A percentile compares a stretch with the other conserved stretches of the same genome.
phyloP scores from a whole-genome alignment of 2,888 invertebrate species.

The Calameuta idolon region DNA sequence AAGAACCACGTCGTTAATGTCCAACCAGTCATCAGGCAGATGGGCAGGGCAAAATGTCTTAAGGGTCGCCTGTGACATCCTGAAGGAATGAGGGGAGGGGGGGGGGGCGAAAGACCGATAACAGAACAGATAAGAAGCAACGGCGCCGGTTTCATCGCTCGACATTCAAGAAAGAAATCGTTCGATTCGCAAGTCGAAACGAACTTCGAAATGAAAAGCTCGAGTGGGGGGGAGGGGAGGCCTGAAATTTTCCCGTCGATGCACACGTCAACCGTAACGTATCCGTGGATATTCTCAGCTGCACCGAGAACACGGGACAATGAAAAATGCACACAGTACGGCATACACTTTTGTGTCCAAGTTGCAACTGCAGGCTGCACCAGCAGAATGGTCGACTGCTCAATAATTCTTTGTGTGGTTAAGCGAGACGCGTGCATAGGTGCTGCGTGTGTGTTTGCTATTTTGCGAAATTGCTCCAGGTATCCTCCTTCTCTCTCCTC shows the following conservation, averaged over 20 bases:
- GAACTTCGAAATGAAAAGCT: constrained; percentile 6
- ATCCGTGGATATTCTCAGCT: background rate
- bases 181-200: background rate
- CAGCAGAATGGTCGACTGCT: constrained; percentile 28
- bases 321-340: constrained; percentile 38
- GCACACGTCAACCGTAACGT: constrained; percentile 40
- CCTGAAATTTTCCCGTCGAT: constrained; percentile 58
- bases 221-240: constrained; percentile 8
- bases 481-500: background rate
- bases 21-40: background rate
- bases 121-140: background rate
- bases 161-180: background rate
- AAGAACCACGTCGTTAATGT: background rate
- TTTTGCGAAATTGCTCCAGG: constrained; percentile 11
- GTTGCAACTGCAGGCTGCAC: constrained; percentile 18
- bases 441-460: constrained; percentile 10
- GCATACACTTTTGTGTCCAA: constrained; percentile 32
- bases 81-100: background rate
- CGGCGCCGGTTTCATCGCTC: background rate
- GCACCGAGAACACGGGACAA: constrained; percentile 30
- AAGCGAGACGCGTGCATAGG: constrained; percentile 19
- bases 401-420: constrained; percentile 40
- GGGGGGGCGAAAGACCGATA: background rate
- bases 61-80: background rate
- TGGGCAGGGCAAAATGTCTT: background rate